A percentile compares a stretch with the other conserved stretches of the same genome.
phyloP scores from a whole-genome alignment of 2,113 vertebrate species.

The Lota lota region DNA sequence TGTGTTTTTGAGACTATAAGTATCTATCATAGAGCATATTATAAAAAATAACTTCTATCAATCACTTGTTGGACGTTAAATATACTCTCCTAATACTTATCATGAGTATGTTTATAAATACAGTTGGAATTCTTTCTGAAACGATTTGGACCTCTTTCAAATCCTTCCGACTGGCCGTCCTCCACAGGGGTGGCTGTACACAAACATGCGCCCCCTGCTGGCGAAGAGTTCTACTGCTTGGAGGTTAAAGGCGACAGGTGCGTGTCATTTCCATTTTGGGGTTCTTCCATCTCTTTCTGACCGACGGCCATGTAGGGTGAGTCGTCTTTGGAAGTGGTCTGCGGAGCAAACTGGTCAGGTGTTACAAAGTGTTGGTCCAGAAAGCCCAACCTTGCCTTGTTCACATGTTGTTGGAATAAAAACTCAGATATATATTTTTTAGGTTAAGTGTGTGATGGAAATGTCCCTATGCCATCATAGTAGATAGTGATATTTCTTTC shows the following conservation, averaged over 20 bases:
- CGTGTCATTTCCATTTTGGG: conserved; percentile 68
- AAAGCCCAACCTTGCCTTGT: background rate
- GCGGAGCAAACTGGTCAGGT: background rate
- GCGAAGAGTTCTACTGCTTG: background rate
- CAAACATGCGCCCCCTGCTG: background rate
- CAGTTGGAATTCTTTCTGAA: no score
- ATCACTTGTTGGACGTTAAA: no score
- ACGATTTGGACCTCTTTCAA: no score
- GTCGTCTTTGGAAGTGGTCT: conserved; percentile 60
- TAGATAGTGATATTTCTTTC: no score
- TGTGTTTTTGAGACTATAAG: no score
- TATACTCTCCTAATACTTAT: no score
- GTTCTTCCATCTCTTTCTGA: conserved; percentile 64
- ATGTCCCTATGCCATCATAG: no score
- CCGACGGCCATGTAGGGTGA: conserved; percentile 64
- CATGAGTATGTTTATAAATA: no score
- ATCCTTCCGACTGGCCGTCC: no score
- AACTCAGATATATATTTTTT: background rate
- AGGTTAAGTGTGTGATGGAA: no score
- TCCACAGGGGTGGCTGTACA: background rate
- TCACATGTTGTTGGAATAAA: background rate
- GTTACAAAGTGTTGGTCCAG: background rate
- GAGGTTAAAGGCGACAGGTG: conserved; percentile 55
- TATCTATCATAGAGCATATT: no score
- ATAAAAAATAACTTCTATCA: no score